A percentile compares a stretch with the other conserved stretches of the same genome.
Evolutionary conservation across 1,140 invertebrate species (phyloP).

Genomic region (Ceratosolen solmsi): DNA sequence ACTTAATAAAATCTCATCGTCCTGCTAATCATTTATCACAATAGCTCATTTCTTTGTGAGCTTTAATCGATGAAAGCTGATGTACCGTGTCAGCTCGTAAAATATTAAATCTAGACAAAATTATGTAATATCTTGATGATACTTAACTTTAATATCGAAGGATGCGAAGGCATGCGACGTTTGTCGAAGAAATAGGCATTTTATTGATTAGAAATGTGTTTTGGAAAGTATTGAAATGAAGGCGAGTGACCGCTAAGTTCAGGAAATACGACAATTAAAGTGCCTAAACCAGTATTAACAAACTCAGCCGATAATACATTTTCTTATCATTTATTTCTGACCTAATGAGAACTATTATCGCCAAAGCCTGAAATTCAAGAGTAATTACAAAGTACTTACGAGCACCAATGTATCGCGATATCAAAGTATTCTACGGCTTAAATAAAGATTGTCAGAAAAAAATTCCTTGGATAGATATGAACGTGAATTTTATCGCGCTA

Average conservation of each 20-base stretch:
- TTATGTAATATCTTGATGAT: not conserved
- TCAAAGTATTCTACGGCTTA: too few species aligned
- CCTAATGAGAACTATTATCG: not conserved
- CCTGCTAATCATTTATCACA: not conserved
- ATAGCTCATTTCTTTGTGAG: not conserved
- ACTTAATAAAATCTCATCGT: not conserved
- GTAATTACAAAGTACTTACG: not conserved
- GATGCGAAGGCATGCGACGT: too few species aligned
- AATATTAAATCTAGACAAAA: not conserved
- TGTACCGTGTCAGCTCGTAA: not conserved
- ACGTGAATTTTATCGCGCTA: too few species aligned
- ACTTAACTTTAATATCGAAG: not conserved
- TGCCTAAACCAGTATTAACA: not conserved
- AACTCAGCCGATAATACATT: not conserved
- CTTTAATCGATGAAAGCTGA: not conserved
- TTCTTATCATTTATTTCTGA: not conserved
- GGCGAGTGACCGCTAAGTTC: not conserved
- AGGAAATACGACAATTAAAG: not conserved
- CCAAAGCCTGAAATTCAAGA: not conserved
- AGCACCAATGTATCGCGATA: too few species aligned
- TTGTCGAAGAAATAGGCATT: not conserved
- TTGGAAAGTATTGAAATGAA: not conserved
- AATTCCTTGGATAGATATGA: too few species aligned
- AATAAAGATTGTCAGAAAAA: too few species aligned
- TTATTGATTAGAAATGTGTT: not conserved